phyloP scores from a whole-genome alignment of 2,888 invertebrate genomes.

The Leptothorax acervorum region DNA sequence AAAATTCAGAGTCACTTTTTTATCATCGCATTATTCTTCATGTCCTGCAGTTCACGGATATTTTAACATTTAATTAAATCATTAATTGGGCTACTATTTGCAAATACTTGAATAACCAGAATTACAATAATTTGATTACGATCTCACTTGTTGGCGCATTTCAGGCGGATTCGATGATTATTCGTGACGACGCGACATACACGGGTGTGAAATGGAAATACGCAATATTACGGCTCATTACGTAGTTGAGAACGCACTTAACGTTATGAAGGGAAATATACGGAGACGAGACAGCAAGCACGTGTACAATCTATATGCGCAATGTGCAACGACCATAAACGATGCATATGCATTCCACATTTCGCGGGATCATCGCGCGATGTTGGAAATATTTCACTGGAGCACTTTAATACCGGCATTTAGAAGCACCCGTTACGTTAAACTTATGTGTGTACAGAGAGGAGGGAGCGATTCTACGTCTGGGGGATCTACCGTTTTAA shows the following conservation, averaged over 20 bases:
- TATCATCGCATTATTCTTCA: neutral
- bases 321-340: slow-evolving; percentile 36
- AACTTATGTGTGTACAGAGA: neutral
- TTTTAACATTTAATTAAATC: neutral
- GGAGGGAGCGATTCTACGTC: neutral
- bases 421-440: slow-evolving; percentile 35
- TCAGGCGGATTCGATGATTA: slow-evolving; percentile 51
- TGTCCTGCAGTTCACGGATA: neutral
- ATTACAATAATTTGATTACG: slow-evolving; percentile 12
- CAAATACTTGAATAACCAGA: neutral
- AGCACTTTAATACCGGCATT: slow-evolving; percentile 39
- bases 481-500: neutral
- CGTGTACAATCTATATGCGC: slow-evolving; percentile 40
- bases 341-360: slow-evolving; percentile 38
- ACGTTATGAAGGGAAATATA: slow-evolving; percentile 64
- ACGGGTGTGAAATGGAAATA: slow-evolving; percentile 59
- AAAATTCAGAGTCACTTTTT: neutral
- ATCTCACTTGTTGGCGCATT: neutral
- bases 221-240: slow-evolving; percentile 68
- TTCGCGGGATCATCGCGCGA: slow-evolving; percentile 23
- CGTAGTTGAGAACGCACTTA: slow-evolving; percentile 67
- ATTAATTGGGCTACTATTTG: neutral
- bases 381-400: slow-evolving; percentile 47
- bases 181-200: slow-evolving; percentile 41
- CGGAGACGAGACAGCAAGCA: slow-evolving; percentile 59